Evolutionary conservation across 2,113 vertebrate species (phyloP).

Genomic region (Riparia riparia): DNA sequence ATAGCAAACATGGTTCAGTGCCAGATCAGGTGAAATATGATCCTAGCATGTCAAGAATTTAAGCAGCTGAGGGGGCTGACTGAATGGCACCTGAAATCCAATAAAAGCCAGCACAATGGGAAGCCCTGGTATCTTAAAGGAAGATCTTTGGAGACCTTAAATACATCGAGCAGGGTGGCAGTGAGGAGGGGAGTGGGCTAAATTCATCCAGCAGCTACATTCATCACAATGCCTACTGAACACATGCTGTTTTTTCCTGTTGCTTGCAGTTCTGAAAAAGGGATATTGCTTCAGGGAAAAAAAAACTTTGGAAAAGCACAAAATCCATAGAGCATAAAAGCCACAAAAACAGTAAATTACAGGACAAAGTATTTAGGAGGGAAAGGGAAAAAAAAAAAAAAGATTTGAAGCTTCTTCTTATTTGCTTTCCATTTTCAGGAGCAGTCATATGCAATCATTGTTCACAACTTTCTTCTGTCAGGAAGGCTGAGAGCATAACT

Average conservation of each 20-base stretch:
- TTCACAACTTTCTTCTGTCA: not conserved
- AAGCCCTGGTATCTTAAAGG: slow-evolving; percentile 52
- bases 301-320: not conserved
- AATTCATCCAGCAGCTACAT: not conserved
- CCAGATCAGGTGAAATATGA: slow-evolving; percentile 73
- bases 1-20: slow-evolving; percentile 59
- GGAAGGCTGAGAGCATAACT: not conserved
- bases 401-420: not conserved
- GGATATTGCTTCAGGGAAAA: not conserved
- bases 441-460: not conserved
- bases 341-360: not conserved
- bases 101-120: slow-evolving; percentile 49
- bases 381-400: not conserved
- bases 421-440: not conserved
- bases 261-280: not conserved
- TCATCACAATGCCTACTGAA: not conserved
- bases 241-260: not conserved
- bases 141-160: slow-evolving; percentile 48
- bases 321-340: not conserved
- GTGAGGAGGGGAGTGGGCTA: not conserved
- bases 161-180: not conserved
- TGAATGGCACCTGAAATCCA: slow-evolving; percentile 68
- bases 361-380: not conserved
- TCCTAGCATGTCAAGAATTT: slow-evolving; percentile 61
- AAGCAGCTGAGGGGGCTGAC: slow-evolving; percentile 47